These are phyloP conservation scores for Sebastes taczanowskii DNA, from an alignment of 2,797 vertebrate genomes.

Conservation along the genomic window DNA sequence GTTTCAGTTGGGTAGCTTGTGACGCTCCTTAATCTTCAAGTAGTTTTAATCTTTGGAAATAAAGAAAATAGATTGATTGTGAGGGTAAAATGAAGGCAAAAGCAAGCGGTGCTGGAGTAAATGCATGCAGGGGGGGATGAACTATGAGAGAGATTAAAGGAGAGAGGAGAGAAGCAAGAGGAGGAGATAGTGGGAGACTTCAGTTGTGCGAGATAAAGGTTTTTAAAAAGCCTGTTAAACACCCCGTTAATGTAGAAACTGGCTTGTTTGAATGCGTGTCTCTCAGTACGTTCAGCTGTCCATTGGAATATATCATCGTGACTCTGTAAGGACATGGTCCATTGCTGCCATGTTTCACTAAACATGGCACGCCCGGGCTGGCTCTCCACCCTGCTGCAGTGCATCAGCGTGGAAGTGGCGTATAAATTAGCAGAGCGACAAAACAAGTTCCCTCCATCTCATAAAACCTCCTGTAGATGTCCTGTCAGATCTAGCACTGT, in stretches of 20 bases:
- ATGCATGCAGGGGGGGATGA: conserved; percentile 2
- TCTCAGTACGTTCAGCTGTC: conserved; percentile 26
- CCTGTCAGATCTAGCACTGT: conserved; percentile 55
- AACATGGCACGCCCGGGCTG: conserved; percentile 1
- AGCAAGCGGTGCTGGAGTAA: conserved; percentile 19
- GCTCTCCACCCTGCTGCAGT: conserved; percentile 22
- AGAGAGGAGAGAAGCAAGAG: neutral
- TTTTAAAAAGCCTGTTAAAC: conserved; percentile 78
- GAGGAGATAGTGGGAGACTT: neutral
- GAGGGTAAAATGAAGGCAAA: conserved; percentile 6
- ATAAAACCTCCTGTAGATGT: conserved; percentile 64
- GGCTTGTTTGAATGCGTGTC: conserved; percentile 18
- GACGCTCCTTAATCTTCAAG: conserved; percentile 46
- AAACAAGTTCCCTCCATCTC: conserved; percentile 64
- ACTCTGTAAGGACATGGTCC: conserved; percentile 21
- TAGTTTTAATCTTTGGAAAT: conserved; percentile 36
- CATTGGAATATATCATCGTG: neutral
- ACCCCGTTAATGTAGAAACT: conserved; percentile 68
- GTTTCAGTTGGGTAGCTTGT: conserved; percentile 40
- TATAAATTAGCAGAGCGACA: conserved; percentile 68
- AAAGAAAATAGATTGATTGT: conserved; percentile 22
- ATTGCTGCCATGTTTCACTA: conserved; percentile 34
- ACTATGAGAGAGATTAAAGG: neutral
- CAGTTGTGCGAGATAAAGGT: conserved; percentile 58
- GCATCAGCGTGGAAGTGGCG: conserved; percentile 22